Conservation (phyloP, 2,113 vertebrate species). For the Pitta sordida region DNA sequence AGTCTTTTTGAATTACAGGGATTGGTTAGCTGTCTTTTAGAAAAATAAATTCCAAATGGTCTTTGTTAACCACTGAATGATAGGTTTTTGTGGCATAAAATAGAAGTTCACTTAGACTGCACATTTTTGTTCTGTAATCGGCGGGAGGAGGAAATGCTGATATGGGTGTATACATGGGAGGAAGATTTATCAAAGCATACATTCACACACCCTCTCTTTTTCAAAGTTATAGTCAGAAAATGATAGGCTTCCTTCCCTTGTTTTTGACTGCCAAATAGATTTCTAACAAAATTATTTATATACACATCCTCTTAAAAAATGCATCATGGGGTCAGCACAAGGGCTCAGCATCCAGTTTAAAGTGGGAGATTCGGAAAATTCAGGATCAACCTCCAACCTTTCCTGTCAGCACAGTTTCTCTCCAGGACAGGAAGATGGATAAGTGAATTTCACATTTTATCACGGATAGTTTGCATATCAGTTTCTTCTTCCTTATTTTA, state of each 20-base stretch:
- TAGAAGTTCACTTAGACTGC: constrained; percentile 40
- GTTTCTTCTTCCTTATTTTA: background rate
- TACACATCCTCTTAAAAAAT: constrained; percentile 1
- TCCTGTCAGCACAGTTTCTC: background rate
- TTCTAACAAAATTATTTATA: constrained; percentile 36
- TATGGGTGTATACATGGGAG: constrained; percentile 45
- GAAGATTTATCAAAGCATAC: constrained; percentile 59
- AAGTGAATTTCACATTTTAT: background rate
- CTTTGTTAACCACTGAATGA: constrained; percentile 55
- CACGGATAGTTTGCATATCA: rapidly evolving
- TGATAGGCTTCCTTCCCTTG: constrained; percentile 61
- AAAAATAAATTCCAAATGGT: constrained; percentile 11
- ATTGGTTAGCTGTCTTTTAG: constrained; percentile 11
- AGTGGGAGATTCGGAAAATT: background rate
- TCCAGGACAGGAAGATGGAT: background rate
- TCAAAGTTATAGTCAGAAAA: constrained; percentile 37
- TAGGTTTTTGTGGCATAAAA: constrained; percentile 45
- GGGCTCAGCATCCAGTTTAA: background rate
- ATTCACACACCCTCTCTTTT: constrained; percentile 56
- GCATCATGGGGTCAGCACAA: background rate
- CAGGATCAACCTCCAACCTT: background rate
- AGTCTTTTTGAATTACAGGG: constrained; percentile 20
- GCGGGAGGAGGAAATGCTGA: constrained; percentile 61
- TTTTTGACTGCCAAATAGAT: constrained; percentile 27
- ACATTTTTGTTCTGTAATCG: constrained; percentile 54